Conservation (phyloP, 2,113 vertebrate species). For the Recurvirostra avosetta region DNA sequence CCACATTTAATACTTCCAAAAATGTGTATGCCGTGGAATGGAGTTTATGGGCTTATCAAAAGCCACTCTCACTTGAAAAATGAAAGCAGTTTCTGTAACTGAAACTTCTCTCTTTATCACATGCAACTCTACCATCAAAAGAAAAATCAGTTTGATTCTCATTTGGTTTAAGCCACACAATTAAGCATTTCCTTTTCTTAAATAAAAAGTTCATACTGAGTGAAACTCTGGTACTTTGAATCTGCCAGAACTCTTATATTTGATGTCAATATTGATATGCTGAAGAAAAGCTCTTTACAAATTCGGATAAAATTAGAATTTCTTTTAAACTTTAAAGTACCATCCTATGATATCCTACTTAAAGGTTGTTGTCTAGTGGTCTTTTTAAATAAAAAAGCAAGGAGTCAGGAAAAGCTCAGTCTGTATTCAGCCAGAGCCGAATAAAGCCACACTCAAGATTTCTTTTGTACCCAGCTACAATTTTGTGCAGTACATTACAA, state of each 20-base stretch:
- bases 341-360: neutral
- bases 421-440: neutral
- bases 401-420: neutral
- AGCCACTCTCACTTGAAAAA: neutral
- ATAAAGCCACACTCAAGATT: neutral
- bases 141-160: neutral
- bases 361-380: neutral
- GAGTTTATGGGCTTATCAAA: neutral
- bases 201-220: neutral
- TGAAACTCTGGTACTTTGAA: neutral
- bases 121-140: neutral
- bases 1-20: constrained; percentile 33
- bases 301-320: neutral
- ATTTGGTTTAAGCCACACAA: neutral
- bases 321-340: neutral
- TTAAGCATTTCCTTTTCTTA: neutral
- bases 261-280: neutral
- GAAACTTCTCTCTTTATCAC: neutral
- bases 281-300: neutral
- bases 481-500: neutral
- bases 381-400: neutral
- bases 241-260: neutral
- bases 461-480: neutral
- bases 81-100: neutral
- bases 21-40: neutral